These are phyloP conservation scores for Hydraecia micacea DNA, from an alignment of 2,888 invertebrate species.

Conservation along the genomic window DNA sequence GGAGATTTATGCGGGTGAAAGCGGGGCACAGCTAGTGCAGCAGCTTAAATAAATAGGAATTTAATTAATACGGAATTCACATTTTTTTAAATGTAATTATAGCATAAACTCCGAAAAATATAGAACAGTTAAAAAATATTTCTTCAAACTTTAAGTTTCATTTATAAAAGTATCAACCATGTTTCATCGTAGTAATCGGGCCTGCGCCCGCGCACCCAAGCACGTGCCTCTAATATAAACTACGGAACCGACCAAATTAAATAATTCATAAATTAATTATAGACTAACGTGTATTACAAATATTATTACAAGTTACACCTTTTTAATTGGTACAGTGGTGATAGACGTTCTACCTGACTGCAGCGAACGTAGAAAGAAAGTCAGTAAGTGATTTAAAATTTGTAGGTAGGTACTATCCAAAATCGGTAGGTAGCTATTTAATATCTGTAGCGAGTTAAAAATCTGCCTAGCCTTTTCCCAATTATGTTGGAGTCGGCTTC, in stretches of 20 bases:
- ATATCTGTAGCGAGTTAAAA: too few species aligned
- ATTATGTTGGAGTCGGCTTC: too few species aligned
- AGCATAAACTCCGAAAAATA: background rate
- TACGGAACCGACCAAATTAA: conserved; percentile 75
- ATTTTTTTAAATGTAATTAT: background rate
- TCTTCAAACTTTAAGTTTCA: background rate
- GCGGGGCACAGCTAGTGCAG: background rate
- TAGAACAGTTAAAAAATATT: background rate
- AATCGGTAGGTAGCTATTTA: too few species aligned
- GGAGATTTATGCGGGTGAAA: background rate
- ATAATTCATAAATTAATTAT: conserved; percentile 79
- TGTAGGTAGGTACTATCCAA: background rate
- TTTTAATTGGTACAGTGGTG: conserved; percentile 34
- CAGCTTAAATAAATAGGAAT: background rate
- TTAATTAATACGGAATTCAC: background rate
- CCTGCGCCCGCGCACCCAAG: conserved; percentile 61
- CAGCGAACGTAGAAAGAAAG: background rate
- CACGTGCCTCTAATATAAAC: conserved; percentile 83
- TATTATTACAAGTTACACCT: conserved; percentile 45
- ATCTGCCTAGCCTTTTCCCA: too few species aligned
- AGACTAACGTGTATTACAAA: conserved; percentile 60
- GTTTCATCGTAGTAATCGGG: conserved; percentile 35
- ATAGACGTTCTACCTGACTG: conserved; percentile 12
- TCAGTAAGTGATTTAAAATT: background rate
- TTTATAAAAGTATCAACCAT: conserved; percentile 63